phyloP scores from a whole-genome alignment of 2,113 vertebrate species.

The Sinocyclocheilus maitianheensis region DNA sequence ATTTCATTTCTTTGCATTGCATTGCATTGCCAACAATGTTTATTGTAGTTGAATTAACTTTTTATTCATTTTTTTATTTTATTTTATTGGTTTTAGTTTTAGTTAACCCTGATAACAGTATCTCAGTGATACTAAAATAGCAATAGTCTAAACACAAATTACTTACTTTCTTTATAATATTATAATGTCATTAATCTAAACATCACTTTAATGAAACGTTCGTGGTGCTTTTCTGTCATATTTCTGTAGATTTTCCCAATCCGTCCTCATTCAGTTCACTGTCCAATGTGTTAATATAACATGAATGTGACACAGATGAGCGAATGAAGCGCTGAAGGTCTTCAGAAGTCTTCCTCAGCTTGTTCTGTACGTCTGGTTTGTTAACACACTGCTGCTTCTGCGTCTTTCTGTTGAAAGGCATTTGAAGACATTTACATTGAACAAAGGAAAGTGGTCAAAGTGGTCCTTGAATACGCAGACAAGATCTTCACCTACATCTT shows the following conservation, averaged over 20 bases:
- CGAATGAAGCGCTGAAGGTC: neutral
- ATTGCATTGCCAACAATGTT: too few species aligned
- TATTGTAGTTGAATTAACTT: too few species aligned
- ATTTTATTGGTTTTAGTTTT: too few species aligned
- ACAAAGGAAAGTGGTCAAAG: constrained; percentile 86
- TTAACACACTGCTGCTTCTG: neutral
- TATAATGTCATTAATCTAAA: neutral
- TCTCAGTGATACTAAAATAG: neutral
- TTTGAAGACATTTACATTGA: constrained; percentile 99
- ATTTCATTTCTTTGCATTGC: too few species aligned
- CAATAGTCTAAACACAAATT: neutral
- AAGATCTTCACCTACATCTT: constrained; percentile 98
- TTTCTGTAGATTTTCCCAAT: neutral
- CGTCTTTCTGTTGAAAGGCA: constrained; percentile 75
- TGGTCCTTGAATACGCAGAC: constrained; percentile 91
- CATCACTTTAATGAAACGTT: neutral
- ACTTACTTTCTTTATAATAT: neutral
- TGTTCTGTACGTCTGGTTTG: neutral
- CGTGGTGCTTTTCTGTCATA: neutral
- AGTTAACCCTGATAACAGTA: neutral
- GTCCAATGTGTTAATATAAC: too few species aligned
- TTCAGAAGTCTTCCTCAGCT: neutral
- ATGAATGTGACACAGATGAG: neutral
- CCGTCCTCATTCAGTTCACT: neutral
- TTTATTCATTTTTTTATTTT: too few species aligned